Conservation (phyloP, 2,888 invertebrate genomes). For the Coelinius sp. region DNA sequence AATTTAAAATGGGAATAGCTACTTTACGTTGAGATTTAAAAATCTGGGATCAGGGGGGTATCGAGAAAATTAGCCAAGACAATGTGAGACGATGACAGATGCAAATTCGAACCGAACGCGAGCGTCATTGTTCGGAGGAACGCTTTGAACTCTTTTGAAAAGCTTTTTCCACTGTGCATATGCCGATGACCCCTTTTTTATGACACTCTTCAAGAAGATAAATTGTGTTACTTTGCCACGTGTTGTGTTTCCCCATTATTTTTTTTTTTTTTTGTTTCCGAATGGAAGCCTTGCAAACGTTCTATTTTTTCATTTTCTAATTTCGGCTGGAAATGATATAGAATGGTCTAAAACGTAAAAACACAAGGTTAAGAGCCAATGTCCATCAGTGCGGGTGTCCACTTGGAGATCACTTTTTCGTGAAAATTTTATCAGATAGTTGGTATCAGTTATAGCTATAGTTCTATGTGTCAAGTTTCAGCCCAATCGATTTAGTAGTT, state of each 20-base stretch:
- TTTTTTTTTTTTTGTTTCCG: slow-evolving; percentile 13
- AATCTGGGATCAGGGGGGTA: slow-evolving; percentile 52
- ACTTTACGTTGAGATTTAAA: slow-evolving; percentile 22
- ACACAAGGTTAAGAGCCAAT: too few relatives aligned
- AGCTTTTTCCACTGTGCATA: slow-evolving; percentile 44
- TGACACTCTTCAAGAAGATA: slow-evolving; percentile 1
- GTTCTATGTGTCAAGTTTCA: too few relatives aligned
- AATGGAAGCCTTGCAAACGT: too few relatives aligned
- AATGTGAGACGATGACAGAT: slow-evolving; percentile 65
- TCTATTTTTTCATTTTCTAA: not conserved
- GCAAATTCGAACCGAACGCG: slow-evolving; percentile 62
- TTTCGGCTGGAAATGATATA: too few relatives aligned
- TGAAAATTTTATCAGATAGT: too few relatives aligned
- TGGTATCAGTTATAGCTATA: too few relatives aligned
- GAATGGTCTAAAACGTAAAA: too few relatives aligned
- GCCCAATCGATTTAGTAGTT: too few relatives aligned
- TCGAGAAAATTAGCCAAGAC: slow-evolving; percentile 68
- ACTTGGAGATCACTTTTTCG: too few relatives aligned
- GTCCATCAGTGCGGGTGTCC: too few relatives aligned
- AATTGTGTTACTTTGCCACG: slow-evolving; percentile 8
- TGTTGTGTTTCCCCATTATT: not conserved
- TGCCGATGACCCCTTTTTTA: slow-evolving; percentile 35
- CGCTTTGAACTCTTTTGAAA: slow-evolving; percentile 60
- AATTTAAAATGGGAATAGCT: slow-evolving; percentile 32
- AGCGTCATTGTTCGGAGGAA: slow-evolving; percentile 54